Evolutionary conservation across 2,113 vertebrate species (phyloP).

Genomic region (Pachycephala philippinensis): DNA sequence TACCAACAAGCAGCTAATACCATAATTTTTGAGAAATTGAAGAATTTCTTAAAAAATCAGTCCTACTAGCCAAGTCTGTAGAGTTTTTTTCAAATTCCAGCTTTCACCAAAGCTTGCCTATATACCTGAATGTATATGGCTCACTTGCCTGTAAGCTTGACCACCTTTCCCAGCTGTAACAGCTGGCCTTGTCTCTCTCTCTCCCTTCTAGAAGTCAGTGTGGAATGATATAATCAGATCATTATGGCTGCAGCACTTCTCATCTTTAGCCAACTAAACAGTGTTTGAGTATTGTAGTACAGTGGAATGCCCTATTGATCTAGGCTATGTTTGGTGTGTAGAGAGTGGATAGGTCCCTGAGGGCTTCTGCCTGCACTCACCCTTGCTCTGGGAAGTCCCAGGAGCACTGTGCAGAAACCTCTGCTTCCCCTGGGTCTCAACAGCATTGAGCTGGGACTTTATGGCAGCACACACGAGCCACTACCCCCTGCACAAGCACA

Average conservation of each 20-base stretch:
- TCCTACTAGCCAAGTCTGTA: not conserved
- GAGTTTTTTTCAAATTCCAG: not conserved
- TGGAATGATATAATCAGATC: not conserved
- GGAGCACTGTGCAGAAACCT: not conserved
- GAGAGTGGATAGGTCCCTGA: not conserved
- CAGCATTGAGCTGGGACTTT: rapidly evolving
- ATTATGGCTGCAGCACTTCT: not conserved
- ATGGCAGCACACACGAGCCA: not conserved
- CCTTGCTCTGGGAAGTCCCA: not conserved
- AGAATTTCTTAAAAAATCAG: not conserved
- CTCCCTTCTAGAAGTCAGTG: not conserved
- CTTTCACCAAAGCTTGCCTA: not conserved
- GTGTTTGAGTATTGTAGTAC: not conserved
- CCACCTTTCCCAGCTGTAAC: not conserved
- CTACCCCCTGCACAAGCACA: not conserved
- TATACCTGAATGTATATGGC: not conserved
- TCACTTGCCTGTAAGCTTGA: not conserved
- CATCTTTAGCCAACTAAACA: not conserved
- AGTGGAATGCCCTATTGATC: not conserved
- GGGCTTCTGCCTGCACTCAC: not conserved
- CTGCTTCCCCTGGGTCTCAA: not conserved
- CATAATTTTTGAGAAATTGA: not conserved
- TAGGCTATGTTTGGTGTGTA: not conserved
- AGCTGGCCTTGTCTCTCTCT: not conserved
- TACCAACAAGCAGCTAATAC: not conserved